Base-by-base conservation (phyloP, 2,113 vertebrate genomes). In the Labeo rohita region DNA sequence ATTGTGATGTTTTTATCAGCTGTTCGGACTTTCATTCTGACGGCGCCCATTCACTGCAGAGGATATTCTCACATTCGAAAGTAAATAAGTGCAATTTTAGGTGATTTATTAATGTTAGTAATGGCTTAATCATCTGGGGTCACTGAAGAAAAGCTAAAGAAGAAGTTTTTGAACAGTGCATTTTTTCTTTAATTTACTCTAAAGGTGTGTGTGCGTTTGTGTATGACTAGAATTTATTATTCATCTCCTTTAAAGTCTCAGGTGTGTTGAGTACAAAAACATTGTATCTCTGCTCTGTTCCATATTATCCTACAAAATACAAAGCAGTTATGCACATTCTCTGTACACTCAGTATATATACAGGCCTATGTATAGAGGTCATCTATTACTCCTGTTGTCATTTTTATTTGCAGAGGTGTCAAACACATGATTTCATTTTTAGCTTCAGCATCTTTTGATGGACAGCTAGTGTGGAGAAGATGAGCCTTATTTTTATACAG, bases 191-290 rank as follows among this genome's bases (percentile, higher is more conserved):
- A 28, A 6, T 0, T 12, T 28, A 28, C 1, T 28, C 61, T 63
- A 63, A 28, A 28, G 61, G 13, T 39, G 66, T 68, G 34, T 39
- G 63, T 65, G 63, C 4, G 47, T 75, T n/a, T 3, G 12, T 52
- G n/a, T 9, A 34, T 9, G 1, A 6, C 8, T 18, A 54, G 0
- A 78, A 12, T 39, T 36, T 21, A 39, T 43, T 13, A 56, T 36
- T 74, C 6, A 13, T 49, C 28, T 79, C 52, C 52, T 59, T n/a
- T 21, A 80, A 9, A 77, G 77, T 79, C 76, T 59, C 54, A 63
- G 36, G 21, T 80, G 54, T 80, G 36, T 23, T 8, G 36, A 23
- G 10, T 45, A 43, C 61, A 39, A 3, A 39, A 59, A 8, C 2
- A 8, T 16, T 15, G n/a, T n/a, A 49, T 49, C 72, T 80, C 18